A percentile compares a stretch with the other conserved stretches of the same genome.
Evolutionary conservation across 2,888 invertebrate species (phyloP).

Genomic region (Chymomyza procnemis): DNA sequence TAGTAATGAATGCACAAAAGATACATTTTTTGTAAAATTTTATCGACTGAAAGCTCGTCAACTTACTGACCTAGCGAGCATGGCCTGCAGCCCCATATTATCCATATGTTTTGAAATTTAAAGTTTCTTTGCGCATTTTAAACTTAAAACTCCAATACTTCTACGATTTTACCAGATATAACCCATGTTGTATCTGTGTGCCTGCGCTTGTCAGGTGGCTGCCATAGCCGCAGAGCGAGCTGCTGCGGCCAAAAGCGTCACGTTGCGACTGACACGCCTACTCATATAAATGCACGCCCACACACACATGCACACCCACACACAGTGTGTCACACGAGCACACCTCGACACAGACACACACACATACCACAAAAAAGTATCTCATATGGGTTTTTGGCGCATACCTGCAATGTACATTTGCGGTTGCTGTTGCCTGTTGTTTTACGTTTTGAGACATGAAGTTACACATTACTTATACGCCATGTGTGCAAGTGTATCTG

Average conservation of each 20-base stretch:
- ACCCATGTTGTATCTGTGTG: neutral
- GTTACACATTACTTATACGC: constrained; percentile 48
- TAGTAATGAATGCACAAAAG: too few species aligned
- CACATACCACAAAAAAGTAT: too few species aligned
- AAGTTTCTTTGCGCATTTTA: too few species aligned
- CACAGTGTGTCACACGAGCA: too few species aligned
- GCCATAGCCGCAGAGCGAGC: constrained; percentile 19
- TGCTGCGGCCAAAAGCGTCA: constrained; percentile 16
- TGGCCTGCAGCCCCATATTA: too few species aligned
- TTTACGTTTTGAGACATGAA: constrained; percentile 34
- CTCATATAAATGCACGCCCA: neutral
- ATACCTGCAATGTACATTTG: constrained; percentile 44
- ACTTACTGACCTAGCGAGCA: too few species aligned
- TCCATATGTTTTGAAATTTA: too few species aligned
- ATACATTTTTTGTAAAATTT: too few species aligned
- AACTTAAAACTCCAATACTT: too few species aligned
- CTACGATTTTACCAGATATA: too few species aligned
- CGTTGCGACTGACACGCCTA: constrained; percentile 20
- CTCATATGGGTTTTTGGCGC: constrained; percentile 17
- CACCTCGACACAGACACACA: constrained; percentile 1
- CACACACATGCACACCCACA: neutral
- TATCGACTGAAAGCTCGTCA: too few species aligned
- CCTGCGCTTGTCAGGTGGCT: constrained; percentile 37
- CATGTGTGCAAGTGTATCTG: constrained; percentile 43
- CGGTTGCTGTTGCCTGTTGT: constrained; percentile 38